Percentiles rank a stretch among this genome's conserved stretches.
phyloP scores from a whole-genome alignment of 1,140 invertebrate species.

The Akabosia matsudoensis region DNA sequence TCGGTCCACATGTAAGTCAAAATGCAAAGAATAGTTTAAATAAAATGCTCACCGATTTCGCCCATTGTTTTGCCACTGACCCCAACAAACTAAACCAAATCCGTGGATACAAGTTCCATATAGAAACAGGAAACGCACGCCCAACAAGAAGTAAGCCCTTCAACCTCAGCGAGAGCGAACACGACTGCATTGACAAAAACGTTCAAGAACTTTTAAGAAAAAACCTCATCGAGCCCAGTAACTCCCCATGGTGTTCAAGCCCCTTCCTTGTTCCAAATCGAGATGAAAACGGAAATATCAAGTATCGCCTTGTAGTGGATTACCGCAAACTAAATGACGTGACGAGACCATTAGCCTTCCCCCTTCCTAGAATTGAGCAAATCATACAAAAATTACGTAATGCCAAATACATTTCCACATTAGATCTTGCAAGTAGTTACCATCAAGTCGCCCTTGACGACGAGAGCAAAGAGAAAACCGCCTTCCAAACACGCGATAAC shows the following conservation, averaged over 20 bases:
- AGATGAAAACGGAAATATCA: neutral
- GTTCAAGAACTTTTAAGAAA: neutral
- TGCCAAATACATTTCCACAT: slow-evolving; percentile 52
- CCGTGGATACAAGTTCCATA: neutral
- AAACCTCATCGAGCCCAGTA: neutral
- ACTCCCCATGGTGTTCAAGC: neutral
- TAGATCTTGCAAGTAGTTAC: slow-evolving; percentile 56
- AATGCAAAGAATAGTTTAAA: neutral
- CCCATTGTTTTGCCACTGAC: neutral
- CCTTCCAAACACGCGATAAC: slow-evolving; percentile 48
- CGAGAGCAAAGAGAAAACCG: slow-evolving; percentile 53
- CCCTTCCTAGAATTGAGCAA: slow-evolving; percentile 56
- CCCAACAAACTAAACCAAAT: neutral
- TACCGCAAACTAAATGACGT: neutral
- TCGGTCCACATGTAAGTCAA: neutral
- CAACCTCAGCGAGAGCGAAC: neutral
- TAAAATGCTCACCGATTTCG: neutral
- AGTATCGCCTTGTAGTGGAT: neutral
- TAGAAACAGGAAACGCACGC: neutral
- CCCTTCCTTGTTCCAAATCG: neutral
- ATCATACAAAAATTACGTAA: slow-evolving; percentile 53
- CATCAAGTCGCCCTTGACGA: slow-evolving; percentile 54
- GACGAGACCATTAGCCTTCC: slow-evolving; percentile 49
- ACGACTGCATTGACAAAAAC: neutral
- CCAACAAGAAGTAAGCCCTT: neutral